phyloP scores from a whole-genome alignment of 2,888 invertebrate genomes.

The Sarcophaga rosellei region DNA sequence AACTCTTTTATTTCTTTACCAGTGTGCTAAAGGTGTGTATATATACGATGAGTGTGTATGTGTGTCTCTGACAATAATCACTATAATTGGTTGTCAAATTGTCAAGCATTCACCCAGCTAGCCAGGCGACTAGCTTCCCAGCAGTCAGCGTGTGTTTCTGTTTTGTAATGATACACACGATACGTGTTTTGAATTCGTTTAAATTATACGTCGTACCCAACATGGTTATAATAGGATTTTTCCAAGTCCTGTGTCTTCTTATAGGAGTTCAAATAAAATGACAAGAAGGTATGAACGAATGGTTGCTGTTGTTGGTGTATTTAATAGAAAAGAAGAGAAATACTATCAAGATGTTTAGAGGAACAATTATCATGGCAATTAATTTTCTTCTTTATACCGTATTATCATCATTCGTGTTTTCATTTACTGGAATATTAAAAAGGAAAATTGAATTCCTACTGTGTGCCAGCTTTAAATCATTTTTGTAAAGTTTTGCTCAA shows the following conservation, averaged over 20 bases:
- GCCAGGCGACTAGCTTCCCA: not conserved
- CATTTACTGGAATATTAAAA: conserved; percentile 2
- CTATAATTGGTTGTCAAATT: conserved; percentile 74
- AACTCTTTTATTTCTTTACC: not conserved
- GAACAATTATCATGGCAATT: conserved; percentile 58
- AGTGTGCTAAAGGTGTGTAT: not conserved
- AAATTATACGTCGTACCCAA: not conserved
- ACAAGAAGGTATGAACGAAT: not conserved
- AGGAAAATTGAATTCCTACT: conserved; percentile 33
- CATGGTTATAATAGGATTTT: conserved; percentile 33
- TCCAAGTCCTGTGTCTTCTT: conserved; percentile 15
- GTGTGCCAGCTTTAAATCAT: conserved; percentile 34
- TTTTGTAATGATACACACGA: conserved; percentile 44
- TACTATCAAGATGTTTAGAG: conserved; percentile 13
- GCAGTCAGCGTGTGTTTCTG: conserved; percentile 25
- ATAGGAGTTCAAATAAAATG: not conserved
- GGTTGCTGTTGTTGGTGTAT: not conserved
- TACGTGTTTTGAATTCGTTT: conserved; percentile 58
- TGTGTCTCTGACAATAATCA: conserved; percentile 73
- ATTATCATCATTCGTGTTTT: not conserved
- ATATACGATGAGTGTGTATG: not conserved
- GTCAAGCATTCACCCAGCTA: conserved; percentile 28
- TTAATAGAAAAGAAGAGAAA: not conserved
- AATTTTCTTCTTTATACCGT: conserved; percentile 44
- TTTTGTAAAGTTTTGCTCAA: conserved; percentile 10